Evolutionary conservation across 2,113 vertebrate genomes (phyloP), one percentile per base, ranked within the genome.

Genomic region (Rhinoderma darwinii): DNA sequence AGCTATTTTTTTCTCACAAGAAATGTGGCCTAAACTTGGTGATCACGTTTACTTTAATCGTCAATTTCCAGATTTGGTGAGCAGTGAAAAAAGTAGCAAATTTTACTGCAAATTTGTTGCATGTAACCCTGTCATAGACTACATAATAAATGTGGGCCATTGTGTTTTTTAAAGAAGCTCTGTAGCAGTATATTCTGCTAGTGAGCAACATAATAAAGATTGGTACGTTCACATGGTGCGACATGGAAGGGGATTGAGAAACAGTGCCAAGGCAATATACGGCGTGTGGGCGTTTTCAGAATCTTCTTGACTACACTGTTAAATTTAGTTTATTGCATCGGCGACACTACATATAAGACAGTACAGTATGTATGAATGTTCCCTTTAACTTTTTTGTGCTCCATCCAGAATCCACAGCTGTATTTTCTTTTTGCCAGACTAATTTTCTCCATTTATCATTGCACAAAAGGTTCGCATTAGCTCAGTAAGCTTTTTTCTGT

Each of bases 391-490:
- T n/a, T 22, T 22, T 25, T 81, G 54, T 41, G 25, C 6, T 14
- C 10, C 35, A 43, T 61, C n/a, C 68, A 39, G 35, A 41, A 22
- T 41, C 54, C 78, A 61, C 56, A 81, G 35, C 54, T 59, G 39
- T 35, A 15, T 61, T 41, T 39, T 51, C n/a, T 80, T n/a, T 80
- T 54, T 80, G 78, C 54, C 77, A 81, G 56, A 81, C 30, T n/a
- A 35, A 81, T 61, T 61, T 61, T 27, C 30, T 27, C n/a, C 25
- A 59, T 81, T 61, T 59, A 81, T 37, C 22, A 41, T 35, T 4
- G 18, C 77, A 80, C 54, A 81, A 81, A 43, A 81, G 78, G 54
- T 81, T 81, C 7, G 18, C 54, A 81, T 81, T 81, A 81, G 50
- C 44, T 35, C 35, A 54, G 68, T 72, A 61, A 59, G 47, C 32